Conservation (phyloP, 2,113 vertebrate species). For the Seriola rivoliana region DNA sequence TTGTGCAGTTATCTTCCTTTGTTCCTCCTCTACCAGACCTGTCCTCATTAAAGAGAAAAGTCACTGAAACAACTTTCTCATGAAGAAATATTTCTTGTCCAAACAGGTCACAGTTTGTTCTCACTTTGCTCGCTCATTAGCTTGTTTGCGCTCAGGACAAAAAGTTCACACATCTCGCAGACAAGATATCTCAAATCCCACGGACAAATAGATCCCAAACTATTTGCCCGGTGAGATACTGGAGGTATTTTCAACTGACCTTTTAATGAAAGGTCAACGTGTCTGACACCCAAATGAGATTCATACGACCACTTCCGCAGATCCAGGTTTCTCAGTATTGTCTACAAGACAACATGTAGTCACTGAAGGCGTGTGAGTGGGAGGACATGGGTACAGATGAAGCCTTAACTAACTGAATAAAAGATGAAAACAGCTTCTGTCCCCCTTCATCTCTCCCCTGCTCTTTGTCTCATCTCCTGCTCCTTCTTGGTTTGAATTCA, state of each 20-base stretch:
- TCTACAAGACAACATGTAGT: conserved; percentile 10
- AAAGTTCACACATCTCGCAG: neutral
- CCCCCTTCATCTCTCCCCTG: conserved; percentile 17
- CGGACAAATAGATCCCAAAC: too few species aligned
- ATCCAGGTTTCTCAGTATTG: neutral
- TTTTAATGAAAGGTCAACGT: conserved; percentile 1
- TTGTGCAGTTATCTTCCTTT: too few species aligned
- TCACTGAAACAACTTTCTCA: too few species aligned
- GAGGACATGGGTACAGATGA: conserved; percentile 49
- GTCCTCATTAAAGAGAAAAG: too few species aligned
- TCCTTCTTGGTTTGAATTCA: conserved; percentile 39
- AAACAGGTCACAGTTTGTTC: too few species aligned
- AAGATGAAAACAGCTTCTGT: conserved; percentile 66
- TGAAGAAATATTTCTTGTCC: too few species aligned
- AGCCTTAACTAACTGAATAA: conserved; percentile 63
- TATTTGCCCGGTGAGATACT: too few species aligned
- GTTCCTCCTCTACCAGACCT: too few species aligned
- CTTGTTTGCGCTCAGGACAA: neutral
- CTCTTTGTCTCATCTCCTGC: conserved; percentile 9
- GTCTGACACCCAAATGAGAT: neutral
- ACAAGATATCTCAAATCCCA: too few species aligned
- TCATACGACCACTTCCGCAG: neutral
- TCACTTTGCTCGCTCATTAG: neutral
- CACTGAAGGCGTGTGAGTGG: conserved; percentile 18
- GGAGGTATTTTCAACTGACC: neutral